phyloP scores from a whole-genome alignment of 2,113 vertebrate genomes.

The Ivindomyrus marchei region DNA sequence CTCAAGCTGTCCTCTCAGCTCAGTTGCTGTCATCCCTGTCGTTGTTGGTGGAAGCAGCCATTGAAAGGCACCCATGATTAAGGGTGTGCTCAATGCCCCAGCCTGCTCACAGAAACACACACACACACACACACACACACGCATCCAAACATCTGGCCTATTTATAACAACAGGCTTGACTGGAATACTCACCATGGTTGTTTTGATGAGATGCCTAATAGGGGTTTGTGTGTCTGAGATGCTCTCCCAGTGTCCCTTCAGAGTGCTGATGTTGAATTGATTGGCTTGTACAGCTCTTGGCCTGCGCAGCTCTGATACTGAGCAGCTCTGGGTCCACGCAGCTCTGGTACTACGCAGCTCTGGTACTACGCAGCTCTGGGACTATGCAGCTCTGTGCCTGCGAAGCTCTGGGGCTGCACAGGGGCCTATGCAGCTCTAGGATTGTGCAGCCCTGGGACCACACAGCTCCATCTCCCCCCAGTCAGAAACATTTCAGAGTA shows the following conservation, averaged over 20 bases:
- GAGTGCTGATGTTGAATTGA: neutral
- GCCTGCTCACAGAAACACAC: neutral
- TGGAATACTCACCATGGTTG: too few relatives aligned
- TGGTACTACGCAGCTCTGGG: neutral
- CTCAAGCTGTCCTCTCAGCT: neutral
- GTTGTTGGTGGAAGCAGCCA: neutral
- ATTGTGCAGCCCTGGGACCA: neutral
- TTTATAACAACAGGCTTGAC: too few relatives aligned
- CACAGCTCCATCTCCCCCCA: neutral
- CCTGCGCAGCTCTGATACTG: neutral
- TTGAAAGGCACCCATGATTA: neutral
- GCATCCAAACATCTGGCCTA: too few relatives aligned
- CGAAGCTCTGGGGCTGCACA: neutral
- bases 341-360: neutral
- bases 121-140: too few relatives aligned
- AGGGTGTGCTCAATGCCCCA: neutral
- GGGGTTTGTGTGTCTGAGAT: neutral
- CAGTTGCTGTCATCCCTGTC: neutral
- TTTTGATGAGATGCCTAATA: too few relatives aligned
- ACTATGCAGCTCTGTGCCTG: neutral
- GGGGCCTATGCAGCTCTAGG: neutral
- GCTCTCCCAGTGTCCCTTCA: neutral
- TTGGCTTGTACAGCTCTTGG: neutral
- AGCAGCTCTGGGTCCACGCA: too few relatives aligned
- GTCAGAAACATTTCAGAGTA: neutral